Evolutionary conservation across 1,140 invertebrate species (phyloP).

Genomic region (Drosophila lowei): DNA sequence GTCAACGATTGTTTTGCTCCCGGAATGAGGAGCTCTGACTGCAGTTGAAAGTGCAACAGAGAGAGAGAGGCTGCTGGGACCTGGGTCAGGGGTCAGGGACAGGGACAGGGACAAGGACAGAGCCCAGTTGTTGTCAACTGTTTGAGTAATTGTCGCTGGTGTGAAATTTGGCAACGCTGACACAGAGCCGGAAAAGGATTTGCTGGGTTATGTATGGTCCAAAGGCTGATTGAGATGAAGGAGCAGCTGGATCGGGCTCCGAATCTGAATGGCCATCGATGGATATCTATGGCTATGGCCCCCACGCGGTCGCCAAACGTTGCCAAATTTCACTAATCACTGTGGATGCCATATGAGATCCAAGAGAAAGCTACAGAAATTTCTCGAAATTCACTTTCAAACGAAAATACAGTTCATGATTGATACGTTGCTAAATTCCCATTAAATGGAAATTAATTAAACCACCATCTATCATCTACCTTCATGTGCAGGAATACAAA

Average conservation of each 20-base stretch:
- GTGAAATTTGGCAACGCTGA: conserved; percentile 60
- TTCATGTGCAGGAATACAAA: too few species aligned
- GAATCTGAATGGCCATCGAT: conserved; percentile 34
- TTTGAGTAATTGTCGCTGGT: conserved; percentile 65
- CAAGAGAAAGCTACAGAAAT: neutral
- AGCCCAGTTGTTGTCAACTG: conserved; percentile 38
- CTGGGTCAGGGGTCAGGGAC: conserved; percentile 29
- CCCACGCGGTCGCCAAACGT: conserved; percentile 2
- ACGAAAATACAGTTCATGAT: too few species aligned
- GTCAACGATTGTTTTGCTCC: conserved; percentile 58
- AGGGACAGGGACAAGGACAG: conserved; percentile 17
- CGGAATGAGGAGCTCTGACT: conserved; percentile 41
- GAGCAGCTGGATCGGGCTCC: conserved; percentile 32
- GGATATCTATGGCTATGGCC: conserved; percentile 26
- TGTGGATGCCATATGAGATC: neutral
- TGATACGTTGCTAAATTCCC: too few species aligned
- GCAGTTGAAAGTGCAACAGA: conserved; percentile 3
- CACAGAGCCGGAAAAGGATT: conserved; percentile 44
- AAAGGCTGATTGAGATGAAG: conserved; percentile 52
- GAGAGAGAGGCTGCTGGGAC: neutral
- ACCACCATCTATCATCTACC: too few species aligned
- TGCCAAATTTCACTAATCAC: conserved; percentile 22
- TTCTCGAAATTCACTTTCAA: neutral
- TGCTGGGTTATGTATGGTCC: conserved; percentile 49
- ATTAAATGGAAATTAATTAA: too few species aligned